Base-by-base conservation (phyloP, 1,140 invertebrate genomes). In the Aphidius gifuensis region DNA sequence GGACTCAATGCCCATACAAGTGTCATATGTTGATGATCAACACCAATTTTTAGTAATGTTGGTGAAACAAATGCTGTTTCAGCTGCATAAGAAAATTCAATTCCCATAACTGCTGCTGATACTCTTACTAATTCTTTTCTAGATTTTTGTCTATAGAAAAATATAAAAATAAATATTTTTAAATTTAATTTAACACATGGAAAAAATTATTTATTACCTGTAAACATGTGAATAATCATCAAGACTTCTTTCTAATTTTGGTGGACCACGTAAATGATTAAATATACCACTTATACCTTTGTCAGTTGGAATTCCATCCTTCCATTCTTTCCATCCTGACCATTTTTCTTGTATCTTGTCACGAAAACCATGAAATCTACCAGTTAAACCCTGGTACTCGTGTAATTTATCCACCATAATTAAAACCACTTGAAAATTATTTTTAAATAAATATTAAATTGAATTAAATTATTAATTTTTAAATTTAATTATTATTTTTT, bases 61-160 rank as follows among this genome's bases (percentile, higher is more conserved):
- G 96, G 96, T 2, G 93, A 97, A 1, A 98, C 95, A 80, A 98
- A 98, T 1, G 96, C 95, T 0, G 96, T 96, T 82, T 98, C 96
- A 0, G 94, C 96, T 0, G 96, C 93, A 72, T 98, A 98, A 1
- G 94, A 96, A 78, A 98, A 96, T 78, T 98, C 96, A 50, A 98
- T 97, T 0, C 96, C 96, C 90, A 96, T 97, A 0, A 98, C 95
- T 1, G 94, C 94, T 1, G 94, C 91, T 9, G 94, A 96, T 53
- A 98, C 86, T 3, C 92, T 82, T 44, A 97, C 85, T 47, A 98
- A 76, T 74, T 98, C 94, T 6, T 85, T 74, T 21, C 92, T 81
- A 1, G 88, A 90, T 82, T 97, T 98, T 61, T 83, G 83, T 73
- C 92, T 62, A 51, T 21, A 42, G 50, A 57, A 44, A 39, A 56